Percentiles rank a stretch among this genome's conserved stretches.
phyloP scores from a whole-genome alignment of 2,113 vertebrate genomes.

The Zeus faber region DNA sequence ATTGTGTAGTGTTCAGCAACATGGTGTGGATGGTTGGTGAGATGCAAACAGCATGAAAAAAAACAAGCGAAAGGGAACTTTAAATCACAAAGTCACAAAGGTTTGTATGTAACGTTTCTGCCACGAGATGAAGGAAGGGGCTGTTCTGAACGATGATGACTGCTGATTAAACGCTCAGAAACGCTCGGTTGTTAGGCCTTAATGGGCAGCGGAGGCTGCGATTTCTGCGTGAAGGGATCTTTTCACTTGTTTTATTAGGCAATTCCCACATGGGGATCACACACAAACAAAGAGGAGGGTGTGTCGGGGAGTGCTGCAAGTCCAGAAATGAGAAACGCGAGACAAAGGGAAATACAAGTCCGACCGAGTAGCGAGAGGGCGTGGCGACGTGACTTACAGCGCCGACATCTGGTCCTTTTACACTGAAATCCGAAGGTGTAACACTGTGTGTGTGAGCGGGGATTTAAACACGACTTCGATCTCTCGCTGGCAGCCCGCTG shows the following conservation, averaged over 20 bases:
- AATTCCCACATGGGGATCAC: conserved; percentile 35
- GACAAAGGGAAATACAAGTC: too few relatives aligned
- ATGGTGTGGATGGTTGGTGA: too few relatives aligned
- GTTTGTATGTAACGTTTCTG: too few relatives aligned
- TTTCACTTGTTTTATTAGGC: conserved; percentile 66
- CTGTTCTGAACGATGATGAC: too few relatives aligned
- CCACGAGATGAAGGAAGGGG: too few relatives aligned
- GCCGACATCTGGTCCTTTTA: conserved; percentile 16
- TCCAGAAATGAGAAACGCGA: conserved; percentile 17
- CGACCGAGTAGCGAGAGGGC: conserved; percentile 19
- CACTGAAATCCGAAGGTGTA: conserved; percentile 27
- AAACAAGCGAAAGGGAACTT: too few relatives aligned
- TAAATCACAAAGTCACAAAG: too few relatives aligned
- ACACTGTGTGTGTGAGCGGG: conserved; percentile 47
- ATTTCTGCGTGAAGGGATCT: conserved; percentile 56
- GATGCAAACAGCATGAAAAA: too few relatives aligned
- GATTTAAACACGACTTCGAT: conserved; percentile 14
- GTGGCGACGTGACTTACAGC: conserved; percentile 26
- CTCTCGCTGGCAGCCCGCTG: conserved; percentile 22
- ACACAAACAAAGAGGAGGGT: conserved; percentile 27
- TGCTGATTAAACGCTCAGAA: conserved; percentile 14
- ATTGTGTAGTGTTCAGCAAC: too few relatives aligned
- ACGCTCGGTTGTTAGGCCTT: conserved; percentile 40
- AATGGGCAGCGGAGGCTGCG: conserved; percentile 19
- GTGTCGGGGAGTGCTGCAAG: conserved; percentile 16